Base-by-base conservation (phyloP, 2,888 invertebrate genomes). In the Gibbula magus region DNA sequence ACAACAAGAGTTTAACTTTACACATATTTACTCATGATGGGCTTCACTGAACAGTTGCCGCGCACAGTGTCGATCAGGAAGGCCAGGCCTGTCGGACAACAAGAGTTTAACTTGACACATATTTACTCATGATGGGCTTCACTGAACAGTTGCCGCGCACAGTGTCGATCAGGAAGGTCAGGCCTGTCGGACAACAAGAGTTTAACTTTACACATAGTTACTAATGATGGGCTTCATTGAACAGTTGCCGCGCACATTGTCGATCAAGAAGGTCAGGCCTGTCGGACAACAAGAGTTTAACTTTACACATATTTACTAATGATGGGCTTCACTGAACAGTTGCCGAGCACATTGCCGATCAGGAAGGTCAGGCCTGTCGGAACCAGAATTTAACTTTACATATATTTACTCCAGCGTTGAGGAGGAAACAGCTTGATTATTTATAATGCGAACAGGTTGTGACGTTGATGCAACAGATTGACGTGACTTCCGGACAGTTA, bases 231-330 rank as follows among this genome's bases (percentile, higher is more conserved):
- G 70, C 0, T 76, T 79, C 2, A 82, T 79, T 0, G 86, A 79
- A 66, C 87, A 88, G 75, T 87, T 87, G 0, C 88, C 88, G 3
- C 56, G 51, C 0, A 83, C 29, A 3, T 79, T 75, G 67, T 88
- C 86, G 2, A 84, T 84, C 13, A 84, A 78, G 80, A 88, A 88
- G 2, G 86, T 84, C 13, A 88, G 82, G 13, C 88, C 88, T 88
- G 70, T 13, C 5, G 45, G 45, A 45, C 13, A 45, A 45, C 35
- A 35, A 35, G 35, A 35, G 35, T 35, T 35, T n/a, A n/a, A n/a
- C n/a, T n/a, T n/a, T n/a, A n/a, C n/a, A n/a, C n/a, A n/a, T n/a
- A n/a, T n/a, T n/a, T n/a, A n/a, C n/a, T n/a, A n/a, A n/a, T 70
- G 18, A 88, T 86, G 0, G 83, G 70, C 0, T 76, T 79, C 2